Conservation (phyloP, 2,113 vertebrate species). For the Hippolais icterina region DNA sequence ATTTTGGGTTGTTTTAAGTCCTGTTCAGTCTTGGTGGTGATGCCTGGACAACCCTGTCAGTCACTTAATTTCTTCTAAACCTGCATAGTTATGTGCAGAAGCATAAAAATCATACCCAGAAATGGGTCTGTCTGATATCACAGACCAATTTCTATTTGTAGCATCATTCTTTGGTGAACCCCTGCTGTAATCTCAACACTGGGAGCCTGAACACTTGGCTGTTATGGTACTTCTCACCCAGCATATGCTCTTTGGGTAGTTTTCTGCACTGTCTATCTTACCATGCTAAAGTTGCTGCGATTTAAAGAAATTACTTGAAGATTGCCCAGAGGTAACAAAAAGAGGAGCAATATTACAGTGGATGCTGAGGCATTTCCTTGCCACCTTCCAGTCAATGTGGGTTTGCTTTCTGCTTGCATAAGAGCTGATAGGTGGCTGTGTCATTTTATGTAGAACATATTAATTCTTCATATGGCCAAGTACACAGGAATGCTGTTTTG, state of each 20-base stretch:
- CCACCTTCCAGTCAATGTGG: neutral
- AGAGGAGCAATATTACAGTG: neutral
- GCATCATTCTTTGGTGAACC: neutral
- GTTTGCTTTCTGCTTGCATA: neutral
- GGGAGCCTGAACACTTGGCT: neutral
- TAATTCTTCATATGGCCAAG: neutral
- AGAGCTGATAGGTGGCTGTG: neutral
- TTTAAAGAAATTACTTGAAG: neutral
- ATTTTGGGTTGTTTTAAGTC: neutral
- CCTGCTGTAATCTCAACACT: neutral
- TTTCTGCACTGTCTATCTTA: neutral
- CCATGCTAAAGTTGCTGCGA: neutral
- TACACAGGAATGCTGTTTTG: neutral
- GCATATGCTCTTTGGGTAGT: neutral
- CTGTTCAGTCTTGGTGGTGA: neutral
- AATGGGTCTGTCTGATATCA: neutral
- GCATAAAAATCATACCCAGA: neutral
- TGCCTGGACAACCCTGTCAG: neutral
- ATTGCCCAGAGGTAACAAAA: neutral
- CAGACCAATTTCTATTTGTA: neutral
- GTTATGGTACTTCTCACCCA: neutral
- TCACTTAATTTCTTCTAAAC: fast-evolving
- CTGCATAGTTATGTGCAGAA: neutral
- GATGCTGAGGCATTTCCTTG: neutral
- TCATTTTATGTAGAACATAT: neutral